These are phyloP conservation scores for Palythoa grandiflora DNA, from an alignment of 92 coral and sea anemone species.

Conservation along the genomic window DNA sequence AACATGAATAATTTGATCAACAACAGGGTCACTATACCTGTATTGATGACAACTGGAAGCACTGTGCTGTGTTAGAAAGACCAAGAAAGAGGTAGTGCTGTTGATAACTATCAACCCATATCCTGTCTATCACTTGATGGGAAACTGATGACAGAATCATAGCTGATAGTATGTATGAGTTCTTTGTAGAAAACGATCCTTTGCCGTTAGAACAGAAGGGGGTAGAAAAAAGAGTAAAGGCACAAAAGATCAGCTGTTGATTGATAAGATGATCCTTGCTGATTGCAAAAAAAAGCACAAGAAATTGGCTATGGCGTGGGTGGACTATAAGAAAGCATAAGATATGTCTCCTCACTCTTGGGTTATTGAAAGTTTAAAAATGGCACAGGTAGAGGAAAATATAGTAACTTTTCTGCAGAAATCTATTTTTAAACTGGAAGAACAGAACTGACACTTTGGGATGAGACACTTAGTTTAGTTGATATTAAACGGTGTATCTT, in stretches of 20 bases:
- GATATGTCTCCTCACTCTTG: conserved; percentile 63
- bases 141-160: not conserved
- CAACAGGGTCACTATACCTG: not conserved
- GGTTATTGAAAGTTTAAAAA: conserved; percentile 49
- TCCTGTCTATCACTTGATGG: not conserved
- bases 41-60: conserved; percentile 31
- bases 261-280: conserved; percentile 46
- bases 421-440: conserved; percentile 46
- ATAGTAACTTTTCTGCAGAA: conserved; percentile 24
- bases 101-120: conserved; percentile 20
- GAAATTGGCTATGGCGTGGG: conserved; percentile 61
- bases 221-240: conserved; percentile 37
- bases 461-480: conserved; percentile 30
- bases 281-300: conserved; percentile 54
- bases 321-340: conserved; percentile 57
- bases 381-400: conserved; percentile 51
- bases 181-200: not conserved
- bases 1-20: conserved; percentile 34
- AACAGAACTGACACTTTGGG: conserved; percentile 34
- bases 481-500: conserved; percentile 40
- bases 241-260: conserved; percentile 51
- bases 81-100: conserved; percentile 45
- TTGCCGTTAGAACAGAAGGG: conserved; percentile 52
- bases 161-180: conserved; percentile 1
- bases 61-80: not conserved